phyloP scores from a whole-genome alignment of 2,113 vertebrate genomes.

The Ploceus nigricollis region DNA sequence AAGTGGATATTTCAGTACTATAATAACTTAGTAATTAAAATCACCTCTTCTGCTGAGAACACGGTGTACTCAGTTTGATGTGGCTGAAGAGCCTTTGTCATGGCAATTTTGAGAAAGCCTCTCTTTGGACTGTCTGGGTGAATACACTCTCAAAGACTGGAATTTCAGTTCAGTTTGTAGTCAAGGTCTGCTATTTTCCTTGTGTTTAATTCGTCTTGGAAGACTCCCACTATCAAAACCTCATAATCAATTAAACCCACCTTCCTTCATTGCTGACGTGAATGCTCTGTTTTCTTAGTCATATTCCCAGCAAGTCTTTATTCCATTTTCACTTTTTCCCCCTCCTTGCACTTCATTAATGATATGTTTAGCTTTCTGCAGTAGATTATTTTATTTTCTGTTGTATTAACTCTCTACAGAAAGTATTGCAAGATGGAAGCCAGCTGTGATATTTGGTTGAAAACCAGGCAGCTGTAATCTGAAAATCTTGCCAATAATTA shows the following conservation, averaged over 20 bases:
- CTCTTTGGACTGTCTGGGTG: not conserved
- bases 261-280: not conserved
- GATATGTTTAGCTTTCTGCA: not conserved
- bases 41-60: not conserved
- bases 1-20: not conserved
- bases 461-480: not conserved
- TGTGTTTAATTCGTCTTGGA: not conserved
- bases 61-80: not conserved
- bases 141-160: not conserved
- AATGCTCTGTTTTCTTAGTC: not conserved
- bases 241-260: not conserved
- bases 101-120: not conserved
- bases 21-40: not conserved
- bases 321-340: not conserved
- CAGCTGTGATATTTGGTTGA: accelerated
- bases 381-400: not conserved
- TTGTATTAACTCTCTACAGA: not conserved
- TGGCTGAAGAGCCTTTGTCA: not conserved
- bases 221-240: not conserved
- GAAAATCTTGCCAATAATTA: not conserved
- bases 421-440: not conserved
- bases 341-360: not conserved
- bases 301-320: not conserved
- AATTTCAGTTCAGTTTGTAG: not conserved
- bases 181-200: not conserved